Base-by-base conservation (phyloP, 2,797 vertebrate species). In the Sebastes itinus region DNA sequence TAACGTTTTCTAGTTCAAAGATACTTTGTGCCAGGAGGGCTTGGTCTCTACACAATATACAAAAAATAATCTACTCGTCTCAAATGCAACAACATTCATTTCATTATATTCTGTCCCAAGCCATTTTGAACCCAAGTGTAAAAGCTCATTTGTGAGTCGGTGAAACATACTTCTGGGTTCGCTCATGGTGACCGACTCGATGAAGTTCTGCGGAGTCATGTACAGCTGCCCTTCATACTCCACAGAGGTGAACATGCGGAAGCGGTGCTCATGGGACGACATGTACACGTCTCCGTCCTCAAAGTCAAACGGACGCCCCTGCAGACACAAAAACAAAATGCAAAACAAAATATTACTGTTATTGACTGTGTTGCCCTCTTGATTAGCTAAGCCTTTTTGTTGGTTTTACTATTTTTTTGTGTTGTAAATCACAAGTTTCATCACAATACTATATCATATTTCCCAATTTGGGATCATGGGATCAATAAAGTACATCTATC, bases 121-220 rank as follows among this genome's bases (percentile, higher is more conserved):
- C 14, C 23, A 23, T 33, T 60, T 30, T 32, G 2, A 71, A 60
- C 23, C 6, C 18, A 25, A 32, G 7, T 28, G 55, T 13, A 7
- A 55, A 72, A 49, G 20, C 2, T 46, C 2, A 67, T 27, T 65
- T 52, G 22, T 52, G 25, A 56, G 20, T 27, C 0, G 28, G 54
- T 60, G 20, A 72, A 71, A 93, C 95, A 5, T 93, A 99, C 98
- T 64, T 92, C 95, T 96, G 13, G 98, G 98, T 88, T 99, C 97
- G 85, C 97, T 97, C 92, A 95, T 99, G 86, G 97, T 98, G 84
- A 99, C 97, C 7, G 98, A 97, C 93, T 98, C 96, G 56, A 99
- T 98, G 93, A 99, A 99, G 94, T 99, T 98, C 65, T 96, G 95
- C 0, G 98, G 98, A 58, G 98, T 99, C 98, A 99, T 99, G 92